Evolutionary conservation across 2,888 invertebrate species (phyloP), one percentile per base, ranked within the genome.

Genomic region (Boloria selene): DNA sequence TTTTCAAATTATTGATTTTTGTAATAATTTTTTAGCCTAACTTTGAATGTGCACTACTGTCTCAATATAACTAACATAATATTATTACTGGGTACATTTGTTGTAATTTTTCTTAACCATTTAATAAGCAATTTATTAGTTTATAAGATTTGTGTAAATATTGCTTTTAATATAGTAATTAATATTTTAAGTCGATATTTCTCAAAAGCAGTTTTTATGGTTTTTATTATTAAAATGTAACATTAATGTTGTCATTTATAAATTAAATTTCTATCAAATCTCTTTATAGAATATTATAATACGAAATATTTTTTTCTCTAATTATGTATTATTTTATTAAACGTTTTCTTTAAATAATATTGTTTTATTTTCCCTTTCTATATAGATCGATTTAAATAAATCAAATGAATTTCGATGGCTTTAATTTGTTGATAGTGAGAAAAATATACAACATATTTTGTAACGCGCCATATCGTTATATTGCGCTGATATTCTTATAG

Each of bases 281-380:
- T 4, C 22, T n/a, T 44, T 56, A 1, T n/a, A 18, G n/a, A 14
- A 10, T 14, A 18, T 44, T n/a, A 42, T 13, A 56, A 44, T 56
- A 56, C 45, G 44, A 56, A 45, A 38, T 2, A 38, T 38, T 38
- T 38, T 45, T 16, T 45, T 56, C 26, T 56, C 26, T 26, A 56
- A 26, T 13, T 45, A n/a, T 22, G 56, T 56, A 53, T 22, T 22
- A 22, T 45, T 42, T 56, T 45, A 56, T 56, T 56, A 56, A 56
- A 56, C 13, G 45, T 56, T 56, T 56, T 56, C 45, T 56, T 56
- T 56, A 56, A 56, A 45, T 56, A 56, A 22, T 56, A 22, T 10
- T 56, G 45, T 45, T 56, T 56, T 47, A 26, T 56, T 56, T 45
- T 4, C 42, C 13, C 14, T 4, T 10, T 55, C 44, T 7, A 10